Base-by-base conservation (phyloP, 2,797 vertebrate genomes). In the Clarias platycephalus region DNA sequence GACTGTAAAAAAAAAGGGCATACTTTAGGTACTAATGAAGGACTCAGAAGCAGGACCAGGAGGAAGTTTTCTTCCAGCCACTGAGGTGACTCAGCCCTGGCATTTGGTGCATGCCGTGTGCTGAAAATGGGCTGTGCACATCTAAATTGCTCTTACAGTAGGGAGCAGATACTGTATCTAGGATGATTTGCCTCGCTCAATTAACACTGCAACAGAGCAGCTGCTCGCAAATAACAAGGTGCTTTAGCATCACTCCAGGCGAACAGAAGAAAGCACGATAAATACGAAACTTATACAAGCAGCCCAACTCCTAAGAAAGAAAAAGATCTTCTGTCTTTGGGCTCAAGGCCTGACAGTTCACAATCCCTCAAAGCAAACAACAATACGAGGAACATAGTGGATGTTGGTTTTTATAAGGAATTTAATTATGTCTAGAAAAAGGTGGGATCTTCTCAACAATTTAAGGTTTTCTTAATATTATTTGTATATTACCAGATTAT, bases 181-280 rank as follows among this genome's bases (percentile, higher is more conserved):
- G 90, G 91, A 94, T 93, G 90, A 93, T 93, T 93, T 71, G 91
- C 91, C 90, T 92, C 87, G 88, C 92, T 93, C 93, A 94, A 94
- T 95, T 95, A 95, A 92, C 91, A 93, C 91, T 92, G 92, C 86
- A 91, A 92, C 89, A 86, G 89, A 93, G 91, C 94, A 94, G 92
- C 94, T 95, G 94, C 91, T 94, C 64, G 58, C 34, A 79, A 89
- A 91, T 90, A 90, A 84, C 88, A 85, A 92, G 92, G 90, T 83
- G 34, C 83, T 90, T 84, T 82, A 89, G 89, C 84, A 89, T 91
- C 91, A 91, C 89, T 91, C 88, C 82, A 84, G 86, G 85, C 86
- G 89, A 91, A 92, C 90, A 89, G 9, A 90, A 89, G 86, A 83
- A 90, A 91, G 88, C 86, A 88, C 81, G 90, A 87, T 88, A 90